These are phyloP conservation scores for Cyclargus thomasi DNA, from an alignment of 1,140 invertebrate genomes.

Conservation along the genomic window DNA sequence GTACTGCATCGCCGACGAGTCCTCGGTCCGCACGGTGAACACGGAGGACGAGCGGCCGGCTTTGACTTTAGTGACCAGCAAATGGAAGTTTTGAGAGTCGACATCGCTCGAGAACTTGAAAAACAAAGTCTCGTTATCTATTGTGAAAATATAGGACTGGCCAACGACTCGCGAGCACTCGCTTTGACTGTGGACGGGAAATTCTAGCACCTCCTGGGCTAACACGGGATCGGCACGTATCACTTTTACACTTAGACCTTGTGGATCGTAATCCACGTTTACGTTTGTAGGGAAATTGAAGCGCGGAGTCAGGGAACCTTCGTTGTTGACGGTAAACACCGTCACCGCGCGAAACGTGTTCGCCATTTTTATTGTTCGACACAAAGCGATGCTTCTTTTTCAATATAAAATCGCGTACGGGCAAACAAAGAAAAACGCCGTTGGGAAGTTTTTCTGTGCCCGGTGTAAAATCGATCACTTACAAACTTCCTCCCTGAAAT, in stretches of 20 bases:
- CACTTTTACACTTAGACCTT: slow-evolving; percentile 83
- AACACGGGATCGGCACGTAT: slow-evolving; percentile 69
- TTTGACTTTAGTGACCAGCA: slow-evolving; percentile 85
- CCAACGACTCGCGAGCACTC: slow-evolving; percentile 81
- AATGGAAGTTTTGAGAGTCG: slow-evolving; percentile 87
- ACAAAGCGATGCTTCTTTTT: slow-evolving; percentile 45
- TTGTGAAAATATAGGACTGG: slow-evolving; percentile 81
- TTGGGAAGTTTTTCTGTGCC: slow-evolving; percentile 65
- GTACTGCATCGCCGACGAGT: slow-evolving; percentile 97
- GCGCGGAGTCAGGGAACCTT: slow-evolving; percentile 79
- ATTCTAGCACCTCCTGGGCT: slow-evolving; percentile 77
- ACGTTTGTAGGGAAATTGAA: slow-evolving; percentile 81
- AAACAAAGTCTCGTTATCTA: slow-evolving; percentile 79
- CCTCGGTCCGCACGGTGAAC: slow-evolving; percentile 97
- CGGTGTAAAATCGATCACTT: slow-evolving; percentile 74
- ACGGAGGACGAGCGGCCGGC: slow-evolving; percentile 87
- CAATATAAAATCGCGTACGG: slow-evolving; percentile 52
- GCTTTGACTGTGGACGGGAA: slow-evolving; percentile 80
- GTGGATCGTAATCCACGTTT: slow-evolving; percentile 84
- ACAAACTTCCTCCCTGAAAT: slow-evolving; percentile 65
- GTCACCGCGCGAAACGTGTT: slow-evolving; percentile 81
- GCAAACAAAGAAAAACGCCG: slow-evolving; percentile 73
- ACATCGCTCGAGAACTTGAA: slow-evolving; percentile 68
- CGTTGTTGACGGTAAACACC: slow-evolving; percentile 81
- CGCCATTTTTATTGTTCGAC: slow-evolving; percentile 78